phyloP scores from a whole-genome alignment of 2,113 vertebrate genomes.

The Brienomyrus longianalis region DNA sequence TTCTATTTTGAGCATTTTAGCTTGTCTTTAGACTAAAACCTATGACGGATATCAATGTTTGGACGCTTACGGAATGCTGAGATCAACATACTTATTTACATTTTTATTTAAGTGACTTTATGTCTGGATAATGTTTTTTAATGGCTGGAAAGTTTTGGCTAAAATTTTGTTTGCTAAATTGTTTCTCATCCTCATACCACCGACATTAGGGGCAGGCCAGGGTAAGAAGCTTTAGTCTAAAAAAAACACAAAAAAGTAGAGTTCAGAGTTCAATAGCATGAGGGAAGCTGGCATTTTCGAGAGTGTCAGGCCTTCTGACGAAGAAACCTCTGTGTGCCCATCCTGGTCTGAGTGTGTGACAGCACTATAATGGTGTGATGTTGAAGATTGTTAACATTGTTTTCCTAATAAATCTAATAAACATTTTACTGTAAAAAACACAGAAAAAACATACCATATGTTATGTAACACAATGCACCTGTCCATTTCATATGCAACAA shows the following conservation, averaged over 20 bases:
- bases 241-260: no score
- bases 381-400: constrained; percentile 33
- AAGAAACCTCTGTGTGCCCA: constrained; percentile 45
- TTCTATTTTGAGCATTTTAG: no score
- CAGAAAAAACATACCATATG: no score
- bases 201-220: no score
- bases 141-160: background rate
- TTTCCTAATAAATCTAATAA: constrained; percentile 50
- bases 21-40: no score
- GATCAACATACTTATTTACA: no score
- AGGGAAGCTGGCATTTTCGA: constrained; percentile 80
- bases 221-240: no score
- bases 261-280: constrained; percentile 70
- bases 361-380: constrained; percentile 32
- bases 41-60: no score
- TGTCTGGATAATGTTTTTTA: background rate
- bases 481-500: background rate
- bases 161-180: background rate
- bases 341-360: background rate
- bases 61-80: no score
- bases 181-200: no score
- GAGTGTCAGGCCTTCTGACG: constrained; percentile 57
- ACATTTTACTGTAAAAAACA: constrained; percentile 32
- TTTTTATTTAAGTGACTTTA: no score
- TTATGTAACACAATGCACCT: background rate